Evolutionary conservation across 1,140 invertebrate genomes (phyloP), one percentile per base, ranked within the genome.

Genomic region (Bombus confusus): DNA sequence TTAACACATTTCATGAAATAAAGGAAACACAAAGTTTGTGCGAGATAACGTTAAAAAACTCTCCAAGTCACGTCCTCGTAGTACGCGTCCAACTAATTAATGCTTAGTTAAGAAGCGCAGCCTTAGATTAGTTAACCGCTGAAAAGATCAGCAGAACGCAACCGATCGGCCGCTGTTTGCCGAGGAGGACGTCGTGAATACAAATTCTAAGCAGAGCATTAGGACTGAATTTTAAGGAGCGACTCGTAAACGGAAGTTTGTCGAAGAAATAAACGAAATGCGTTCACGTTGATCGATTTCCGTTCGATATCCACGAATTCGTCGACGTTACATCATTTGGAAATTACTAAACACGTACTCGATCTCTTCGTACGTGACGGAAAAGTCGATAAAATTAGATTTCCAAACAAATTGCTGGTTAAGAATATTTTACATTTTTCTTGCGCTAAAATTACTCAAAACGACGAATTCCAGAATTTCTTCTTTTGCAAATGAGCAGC

Each of bases 191-290:
- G 15, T 34, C 39, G 39, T 47, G 59, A 87, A 87, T 87, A 87
- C 34, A 28, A 88, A 87, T 87, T 88, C 76, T 37, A 68, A 83
- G 18, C 76, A 52, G 1, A 22, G 52, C n/a, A 59, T 87, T 79
- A 83, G 74, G 37, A n/a, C 2, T 62, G 86, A 78, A 88, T 88
- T 41, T 68, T 74, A 88, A 88, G 39, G 34, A 59, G 25, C 41
- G 39, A 3, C 37, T 18, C 15, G 57, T 34, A 5, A 41, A 59
- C 22, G 25, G 13, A 52, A 57, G 31, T n/a, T 59, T 31, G 31
- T 57, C 6, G n/a, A 28, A 57, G 9, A 25, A 59, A 62, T 39
- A 6, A 64, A 64, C 13, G 37, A 62, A 77, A 77, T 13, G 9
- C 37, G 28, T 74, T 74, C n/a, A 13, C 6, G 18, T 22, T 6